phyloP scores from a whole-genome alignment of 2,113 vertebrate species.

The Platanista minor region DNA sequence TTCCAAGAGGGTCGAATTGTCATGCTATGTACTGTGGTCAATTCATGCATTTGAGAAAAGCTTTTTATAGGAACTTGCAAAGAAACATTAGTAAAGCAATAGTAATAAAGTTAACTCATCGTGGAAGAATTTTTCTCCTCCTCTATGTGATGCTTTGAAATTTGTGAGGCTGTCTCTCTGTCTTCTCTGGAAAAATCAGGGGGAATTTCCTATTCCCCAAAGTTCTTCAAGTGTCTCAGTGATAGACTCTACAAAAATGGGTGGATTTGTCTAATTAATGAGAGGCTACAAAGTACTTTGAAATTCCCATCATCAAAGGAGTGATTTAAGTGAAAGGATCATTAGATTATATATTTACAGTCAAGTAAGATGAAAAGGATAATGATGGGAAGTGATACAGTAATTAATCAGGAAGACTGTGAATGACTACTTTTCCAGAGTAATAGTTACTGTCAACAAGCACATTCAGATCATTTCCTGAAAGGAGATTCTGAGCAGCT shows the following conservation, averaged over 20 bases:
- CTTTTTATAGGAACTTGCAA: not conserved
- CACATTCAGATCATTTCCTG: not conserved
- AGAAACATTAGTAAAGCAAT: not conserved
- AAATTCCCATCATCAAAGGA: constrained; percentile 47
- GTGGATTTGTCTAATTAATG: constrained; percentile 31
- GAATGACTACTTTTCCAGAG: not conserved
- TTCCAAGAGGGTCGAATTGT: not conserved
- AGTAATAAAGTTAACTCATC: not conserved
- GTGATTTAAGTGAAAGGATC: constrained; percentile 43
- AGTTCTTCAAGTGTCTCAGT: not conserved
- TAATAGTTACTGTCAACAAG: not conserved
- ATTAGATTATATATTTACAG: constrained; percentile 45
- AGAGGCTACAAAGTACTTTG: constrained; percentile 40
- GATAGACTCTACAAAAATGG: not conserved
- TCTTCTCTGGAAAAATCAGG: not conserved
- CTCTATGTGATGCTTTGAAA: not conserved
- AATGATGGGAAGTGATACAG: not conserved
- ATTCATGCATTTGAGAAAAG: not conserved
- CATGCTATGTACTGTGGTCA: not conserved
- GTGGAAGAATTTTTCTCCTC: not conserved
- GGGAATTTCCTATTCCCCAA: not conserved
- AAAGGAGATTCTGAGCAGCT: not conserved
- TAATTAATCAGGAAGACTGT: constrained; percentile 17
- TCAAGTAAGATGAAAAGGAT: constrained; percentile 44
- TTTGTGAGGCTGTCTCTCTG: not conserved